Base-by-base conservation (phyloP, 2,888 invertebrate genomes). In the Coelopa pilipes region DNA sequence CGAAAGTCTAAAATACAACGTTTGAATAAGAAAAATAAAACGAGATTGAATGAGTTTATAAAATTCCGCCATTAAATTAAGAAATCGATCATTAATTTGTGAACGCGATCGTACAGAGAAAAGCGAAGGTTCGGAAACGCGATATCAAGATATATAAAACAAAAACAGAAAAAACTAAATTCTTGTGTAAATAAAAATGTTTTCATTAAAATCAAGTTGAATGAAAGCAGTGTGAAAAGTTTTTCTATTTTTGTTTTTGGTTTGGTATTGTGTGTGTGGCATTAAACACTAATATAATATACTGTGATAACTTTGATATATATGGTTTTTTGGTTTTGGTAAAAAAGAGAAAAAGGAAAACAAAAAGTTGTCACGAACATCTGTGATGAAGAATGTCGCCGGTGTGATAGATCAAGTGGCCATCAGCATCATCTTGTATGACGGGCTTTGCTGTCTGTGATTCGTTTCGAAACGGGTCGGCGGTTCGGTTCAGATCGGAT, bases 351-450 rank as follows among this genome's bases (percentile, higher is more conserved):
- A 83, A 83, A 80, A 80, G 80, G 82, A 83, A 84, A 86, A 85
- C 83, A 84, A 86, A 87, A 87, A 87, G 91, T 93, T 93, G 93
- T 93, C 94, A 96, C 96, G 95, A 95, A 96, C 98, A 99, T 97
- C 98, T 94, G 92, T 96, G 95, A 93, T 96, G 96, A 90, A 99
- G 96, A 91, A 96, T 92, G 92, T 99, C 98, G 91, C 98, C 99
- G 90, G 93, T 93, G 91, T 95, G 95, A 94, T 99, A 99, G 90
- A 99, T 94, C 91, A 99, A 96, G 91, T 99, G 99, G 90, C 99
- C 99, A 90, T 99, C 99, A 91, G 95, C 95, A 92, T 99, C 99
- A 92, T 99, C 98, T 93, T 97, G 96, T 90, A 98, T 94, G 90
- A 96, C 94, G 89, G 96, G 95, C 85, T 88, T 86, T 85, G 87